Evolutionary conservation across 2,797 vertebrate genomes (phyloP), one percentile per base, ranked within the genome.

Genomic region (Phoeniculus purpureus): DNA sequence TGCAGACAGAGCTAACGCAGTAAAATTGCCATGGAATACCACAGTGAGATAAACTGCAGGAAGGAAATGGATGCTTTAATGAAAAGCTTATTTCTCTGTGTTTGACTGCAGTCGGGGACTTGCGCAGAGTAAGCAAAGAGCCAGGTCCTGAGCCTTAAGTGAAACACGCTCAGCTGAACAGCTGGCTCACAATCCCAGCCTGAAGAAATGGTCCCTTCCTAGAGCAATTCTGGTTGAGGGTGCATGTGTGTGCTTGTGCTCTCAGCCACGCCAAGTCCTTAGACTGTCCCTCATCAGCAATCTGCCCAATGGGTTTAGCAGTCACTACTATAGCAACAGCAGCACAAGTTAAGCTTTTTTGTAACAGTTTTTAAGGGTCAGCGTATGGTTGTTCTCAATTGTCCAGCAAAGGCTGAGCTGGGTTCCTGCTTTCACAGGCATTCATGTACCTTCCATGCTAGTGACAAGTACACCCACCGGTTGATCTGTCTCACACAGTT

Each of bases 401-500:
- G 16, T 34, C 17, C n/a, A 64, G 34, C 43, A 51, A 71, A 79
- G 84, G 6, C 15, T 74, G 88, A 48, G 5, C 61, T 47, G 37
- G 8, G 14, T 61, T 92, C 61, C 26, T 94, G 23, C 12, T 80
- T 86, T 45, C 20, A n/a, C 51, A 70, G 58, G 9, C 22, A 59
- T 61, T 90, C 10, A 59, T 85, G 80, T 80, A n/a, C 47, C 26
- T 47, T 91, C 26, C 21, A 72, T 71, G 37, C 7, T 82, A 77
- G 71, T 56, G 21, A 88, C 52, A 75, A 91, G 92, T 65, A 82
- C 7, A 65, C 37, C 68, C 10, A 29, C 51, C 10, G 78, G 80
- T 54, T 92, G 93, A 82, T 96, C 95, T 95, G 51, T 90, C 48
- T 85, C 65, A n/a, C 58, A 61, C 47, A 55, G 27, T 85, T 92